Conservation (phyloP, 1,140 invertebrate species). For the Lithobius niger region DNA sequence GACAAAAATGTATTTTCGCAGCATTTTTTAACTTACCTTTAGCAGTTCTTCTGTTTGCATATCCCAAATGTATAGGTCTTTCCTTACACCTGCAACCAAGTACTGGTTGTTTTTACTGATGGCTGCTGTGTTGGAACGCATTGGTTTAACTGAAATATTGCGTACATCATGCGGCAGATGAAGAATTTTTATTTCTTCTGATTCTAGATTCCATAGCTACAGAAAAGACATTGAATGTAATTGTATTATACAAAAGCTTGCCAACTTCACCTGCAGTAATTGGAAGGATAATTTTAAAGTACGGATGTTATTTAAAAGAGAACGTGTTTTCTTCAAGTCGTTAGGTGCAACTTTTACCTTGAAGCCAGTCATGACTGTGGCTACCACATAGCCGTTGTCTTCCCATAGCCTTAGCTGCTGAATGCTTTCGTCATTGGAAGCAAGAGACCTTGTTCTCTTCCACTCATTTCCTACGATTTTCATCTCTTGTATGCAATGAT, state of each 20-base stretch:
- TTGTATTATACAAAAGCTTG: too few species aligned
- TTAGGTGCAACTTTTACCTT: too few species aligned
- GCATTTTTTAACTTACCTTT: slow-evolving; percentile 41
- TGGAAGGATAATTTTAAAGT: too few species aligned
- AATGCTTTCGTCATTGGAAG: slow-evolving; percentile 37
- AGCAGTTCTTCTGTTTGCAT: slow-evolving; percentile 60
- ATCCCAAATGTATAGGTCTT: slow-evolving; percentile 91
- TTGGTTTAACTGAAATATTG: slow-evolving; percentile 81
- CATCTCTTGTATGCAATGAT: slow-evolving; percentile 9
- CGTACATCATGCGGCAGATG: slow-evolving; percentile 73
- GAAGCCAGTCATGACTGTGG: slow-evolving; percentile 71
- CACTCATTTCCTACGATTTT: slow-evolving; percentile 24
- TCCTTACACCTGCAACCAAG: slow-evolving; percentile 87
- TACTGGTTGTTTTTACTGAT: slow-evolving; percentile 79
- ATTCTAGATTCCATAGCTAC: slow-evolving; percentile 32
- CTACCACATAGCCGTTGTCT: slow-evolving; percentile 63
- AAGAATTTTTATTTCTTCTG: slow-evolving; percentile 45
- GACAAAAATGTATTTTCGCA: too few species aligned
- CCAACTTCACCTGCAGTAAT: too few species aligned
- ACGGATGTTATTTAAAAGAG: too few species aligned
- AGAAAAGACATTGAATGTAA: too few species aligned
- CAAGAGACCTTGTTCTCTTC: slow-evolving; percentile 31
- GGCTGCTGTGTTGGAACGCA: slow-evolving; percentile 78
- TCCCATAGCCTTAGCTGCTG: slow-evolving; percentile 69
- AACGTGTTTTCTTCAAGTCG: too few species aligned